phyloP scores from a whole-genome alignment of 2,888 invertebrate species.

The Andrena flavipes region DNA sequence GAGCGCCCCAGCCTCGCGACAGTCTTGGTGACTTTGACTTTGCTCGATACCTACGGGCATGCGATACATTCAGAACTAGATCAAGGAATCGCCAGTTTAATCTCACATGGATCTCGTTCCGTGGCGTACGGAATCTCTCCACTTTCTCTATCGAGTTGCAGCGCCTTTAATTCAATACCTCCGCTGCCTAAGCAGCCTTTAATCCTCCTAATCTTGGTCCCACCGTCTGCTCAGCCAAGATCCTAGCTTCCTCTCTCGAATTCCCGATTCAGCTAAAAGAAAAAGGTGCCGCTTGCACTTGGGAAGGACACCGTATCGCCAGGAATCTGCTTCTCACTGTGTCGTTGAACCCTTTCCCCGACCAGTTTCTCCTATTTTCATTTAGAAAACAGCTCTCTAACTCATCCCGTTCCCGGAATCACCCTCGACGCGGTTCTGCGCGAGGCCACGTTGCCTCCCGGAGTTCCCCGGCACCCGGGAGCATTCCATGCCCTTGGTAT shows the following conservation, averaged over 20 bases:
- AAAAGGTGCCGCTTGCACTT: not conserved
- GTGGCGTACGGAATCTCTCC: not conserved
- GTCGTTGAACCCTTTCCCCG: not conserved
- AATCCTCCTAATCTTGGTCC: constrained; percentile 3
- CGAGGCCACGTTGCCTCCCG: not conserved
- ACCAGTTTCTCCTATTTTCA: not conserved
- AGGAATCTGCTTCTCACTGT: no score
- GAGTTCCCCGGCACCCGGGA: not conserved
- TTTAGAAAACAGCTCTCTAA: not conserved
- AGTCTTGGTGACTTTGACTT: constrained; percentile 67
- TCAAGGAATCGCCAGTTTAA: constrained; percentile 29
- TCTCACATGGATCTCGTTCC: constrained; percentile 15
- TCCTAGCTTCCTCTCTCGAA: no score
- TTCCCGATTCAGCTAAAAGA: no score
- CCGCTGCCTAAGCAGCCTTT: not conserved
- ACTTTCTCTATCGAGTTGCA: constrained; percentile 44
- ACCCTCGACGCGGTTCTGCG: not conserved
- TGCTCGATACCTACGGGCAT: constrained; percentile 40
- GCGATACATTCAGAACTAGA: constrained; percentile 14
- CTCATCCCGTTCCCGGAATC: not conserved
- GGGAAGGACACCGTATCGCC: no score
- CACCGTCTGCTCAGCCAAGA: no score
- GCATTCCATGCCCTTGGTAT: not conserved
- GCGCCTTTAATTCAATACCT: constrained; percentile 1
- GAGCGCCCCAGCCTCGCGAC: constrained; percentile 2